phyloP scores from a whole-genome alignment of 30 jellyfish, hydroid and myxozoan species.

The Hydractinia echinata region DNA sequence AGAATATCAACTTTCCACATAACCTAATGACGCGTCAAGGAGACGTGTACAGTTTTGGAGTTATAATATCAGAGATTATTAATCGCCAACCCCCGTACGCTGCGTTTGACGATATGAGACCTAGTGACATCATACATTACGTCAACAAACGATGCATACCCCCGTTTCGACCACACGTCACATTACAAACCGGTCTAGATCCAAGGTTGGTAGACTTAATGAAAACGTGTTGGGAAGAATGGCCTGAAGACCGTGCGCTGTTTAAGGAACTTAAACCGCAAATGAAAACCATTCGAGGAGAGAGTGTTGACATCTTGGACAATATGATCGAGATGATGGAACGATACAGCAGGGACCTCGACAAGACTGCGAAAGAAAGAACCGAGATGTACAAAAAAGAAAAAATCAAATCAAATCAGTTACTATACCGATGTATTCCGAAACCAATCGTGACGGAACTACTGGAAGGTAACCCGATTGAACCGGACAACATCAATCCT shows the following conservation, averaged over 20 bases:
- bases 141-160: conserved; percentile 49
- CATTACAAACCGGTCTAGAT: conserved; percentile 44
- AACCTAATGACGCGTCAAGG: conserved; percentile 17
- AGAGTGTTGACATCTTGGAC: conserved; percentile 26
- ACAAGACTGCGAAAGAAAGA: conserved; percentile 44
- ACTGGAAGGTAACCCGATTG: conserved; percentile 28
- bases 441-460: conserved; percentile 26
- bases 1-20: conserved; percentile 25
- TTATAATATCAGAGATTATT: conserved; percentile 36
- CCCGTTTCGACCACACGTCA: conserved; percentile 56
- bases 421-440: conserved; percentile 35
- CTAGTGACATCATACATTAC: conserved; percentile 40
- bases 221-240: conserved; percentile 33
- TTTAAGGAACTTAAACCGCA: conserved; percentile 34
- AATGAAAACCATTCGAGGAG: conserved; percentile 31
- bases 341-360: conserved; percentile 29
- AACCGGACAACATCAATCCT: background rate
- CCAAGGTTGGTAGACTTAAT: conserved; percentile 35
- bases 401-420: conserved; percentile 23
- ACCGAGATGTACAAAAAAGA: conserved; percentile 43
- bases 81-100: conserved; percentile 34
- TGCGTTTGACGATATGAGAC: conserved; percentile 40
- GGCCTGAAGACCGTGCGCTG: conserved; percentile 40
- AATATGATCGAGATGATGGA: conserved; percentile 57
- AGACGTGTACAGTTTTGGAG: conserved; percentile 47